These are phyloP conservation scores for Pangasius larnaudii DNA, from an alignment of 2,797 vertebrate genomes.

Conservation along the genomic window DNA sequence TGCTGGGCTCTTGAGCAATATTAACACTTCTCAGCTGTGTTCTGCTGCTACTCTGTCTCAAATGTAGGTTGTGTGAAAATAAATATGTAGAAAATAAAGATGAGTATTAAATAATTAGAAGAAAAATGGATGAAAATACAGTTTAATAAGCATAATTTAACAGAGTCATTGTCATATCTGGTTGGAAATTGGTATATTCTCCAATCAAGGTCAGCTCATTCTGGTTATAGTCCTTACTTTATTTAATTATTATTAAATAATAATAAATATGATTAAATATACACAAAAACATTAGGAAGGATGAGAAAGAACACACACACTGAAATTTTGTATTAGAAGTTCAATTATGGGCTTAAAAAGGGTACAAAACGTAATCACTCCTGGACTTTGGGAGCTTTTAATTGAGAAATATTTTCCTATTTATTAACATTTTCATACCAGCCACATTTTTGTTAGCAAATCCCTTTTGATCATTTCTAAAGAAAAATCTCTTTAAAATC, in stretches of 20 bases:
- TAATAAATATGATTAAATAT: neutral
- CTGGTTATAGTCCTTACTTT: neutral
- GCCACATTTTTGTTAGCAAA: neutral
- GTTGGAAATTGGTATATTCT: neutral
- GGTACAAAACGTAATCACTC: neutral
- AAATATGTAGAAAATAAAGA: neutral
- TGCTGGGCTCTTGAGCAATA: neutral
- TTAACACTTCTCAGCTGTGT: neutral
- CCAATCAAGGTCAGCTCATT: constrained; percentile 10
- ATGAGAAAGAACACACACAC: neutral
- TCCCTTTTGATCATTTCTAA: neutral
- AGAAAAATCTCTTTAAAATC: neutral
- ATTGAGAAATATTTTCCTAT: constrained; percentile 29
- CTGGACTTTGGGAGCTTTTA: constrained; percentile 7
- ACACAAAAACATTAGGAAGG: neutral
- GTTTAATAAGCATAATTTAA: neutral
- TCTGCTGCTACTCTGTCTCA: neutral
- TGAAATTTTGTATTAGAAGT: neutral
- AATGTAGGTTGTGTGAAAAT: neutral
- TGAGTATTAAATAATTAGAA: neutral
- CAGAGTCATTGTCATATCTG: neutral
- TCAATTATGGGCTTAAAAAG: neutral
- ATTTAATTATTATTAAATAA: neutral
- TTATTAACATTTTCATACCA: constrained; percentile 19
- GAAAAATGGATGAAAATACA: neutral